A percentile compares a stretch with the other conserved stretches of the same genome.
Conservation (phyloP, 2,797 vertebrate genomes). For the Parauchenoglanis punctatus region DNA sequence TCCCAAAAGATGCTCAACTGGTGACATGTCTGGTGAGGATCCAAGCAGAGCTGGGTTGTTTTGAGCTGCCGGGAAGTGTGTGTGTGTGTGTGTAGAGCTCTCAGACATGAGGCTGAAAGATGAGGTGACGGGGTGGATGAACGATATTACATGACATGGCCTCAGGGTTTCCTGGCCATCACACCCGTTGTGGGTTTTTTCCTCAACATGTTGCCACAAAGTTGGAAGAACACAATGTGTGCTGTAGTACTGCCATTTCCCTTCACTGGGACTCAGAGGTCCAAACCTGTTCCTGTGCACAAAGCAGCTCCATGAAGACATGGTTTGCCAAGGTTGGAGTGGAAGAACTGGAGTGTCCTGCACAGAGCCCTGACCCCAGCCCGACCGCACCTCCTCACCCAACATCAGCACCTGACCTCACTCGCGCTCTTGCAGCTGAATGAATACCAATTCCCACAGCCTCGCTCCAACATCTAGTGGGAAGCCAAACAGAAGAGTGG, state of each 20-base stretch:
- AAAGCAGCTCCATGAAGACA: too few species aligned
- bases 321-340: too few species aligned
- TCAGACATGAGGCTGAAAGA: not conserved
- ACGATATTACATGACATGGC: not conserved
- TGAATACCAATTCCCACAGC: too few species aligned
- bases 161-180: not conserved
- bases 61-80: not conserved
- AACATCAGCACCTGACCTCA: too few species aligned
- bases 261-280: not conserved
- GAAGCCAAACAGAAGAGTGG: too few species aligned
- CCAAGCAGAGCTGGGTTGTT: not conserved
- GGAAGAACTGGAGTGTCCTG: too few species aligned
- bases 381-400: too few species aligned
- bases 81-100: not conserved
- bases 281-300: not conserved
- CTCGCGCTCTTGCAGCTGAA: too few species aligned
- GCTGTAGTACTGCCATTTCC: not conserved
- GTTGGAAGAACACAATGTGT: not conserved
- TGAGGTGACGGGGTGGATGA: not conserved
- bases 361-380: too few species aligned
- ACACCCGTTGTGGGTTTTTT: not conserved
- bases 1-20: not conserved
- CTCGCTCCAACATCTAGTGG: too few species aligned
- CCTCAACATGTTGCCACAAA: not conserved
- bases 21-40: not conserved